Evolutionary conservation across 2,888 invertebrate species (phyloP).

Genomic region (Scrobipalpa atriplicella): DNA sequence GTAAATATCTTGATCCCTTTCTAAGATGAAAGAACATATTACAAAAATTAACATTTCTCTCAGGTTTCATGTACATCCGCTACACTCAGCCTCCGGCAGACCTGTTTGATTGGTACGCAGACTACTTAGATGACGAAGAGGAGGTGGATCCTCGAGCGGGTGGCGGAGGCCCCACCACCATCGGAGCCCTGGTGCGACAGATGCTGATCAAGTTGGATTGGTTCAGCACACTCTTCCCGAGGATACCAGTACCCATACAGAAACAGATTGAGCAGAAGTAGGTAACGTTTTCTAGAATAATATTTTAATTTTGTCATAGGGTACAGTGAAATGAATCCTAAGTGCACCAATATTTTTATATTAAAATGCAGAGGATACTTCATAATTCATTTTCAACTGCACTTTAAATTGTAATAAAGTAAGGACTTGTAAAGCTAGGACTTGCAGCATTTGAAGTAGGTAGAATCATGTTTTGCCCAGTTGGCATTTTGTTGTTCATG

Average conservation of each 20-base stretch:
- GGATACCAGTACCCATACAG: constrained; percentile 99
- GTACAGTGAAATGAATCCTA: neutral
- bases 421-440: too few species aligned
- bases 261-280: constrained; percentile 93
- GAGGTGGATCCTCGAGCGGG: constrained; percentile 99
- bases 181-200: constrained; percentile 96
- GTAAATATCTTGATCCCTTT: too few species aligned
- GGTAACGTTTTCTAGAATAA: constrained; percentile 42
- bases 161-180: constrained; percentile 95
- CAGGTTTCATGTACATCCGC: constrained; percentile 90
- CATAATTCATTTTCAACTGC: too few species aligned
- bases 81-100: constrained; percentile 98
- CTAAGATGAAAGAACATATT: neutral
- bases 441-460: constrained; percentile 15
- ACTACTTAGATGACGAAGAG: constrained; percentile 98
- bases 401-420: too few species aligned
- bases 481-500: constrained; percentile 16
- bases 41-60: constrained; percentile 18
- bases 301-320: neutral
- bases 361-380: too few species aligned
- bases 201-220: constrained; percentile 98
- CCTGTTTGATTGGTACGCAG: constrained; percentile 98
- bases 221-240: constrained; percentile 99
- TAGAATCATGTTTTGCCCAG: neutral
- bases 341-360: too few species aligned